Conservation (phyloP, 2,797 vertebrate species). For the Oreochromis mossambicus region DNA sequence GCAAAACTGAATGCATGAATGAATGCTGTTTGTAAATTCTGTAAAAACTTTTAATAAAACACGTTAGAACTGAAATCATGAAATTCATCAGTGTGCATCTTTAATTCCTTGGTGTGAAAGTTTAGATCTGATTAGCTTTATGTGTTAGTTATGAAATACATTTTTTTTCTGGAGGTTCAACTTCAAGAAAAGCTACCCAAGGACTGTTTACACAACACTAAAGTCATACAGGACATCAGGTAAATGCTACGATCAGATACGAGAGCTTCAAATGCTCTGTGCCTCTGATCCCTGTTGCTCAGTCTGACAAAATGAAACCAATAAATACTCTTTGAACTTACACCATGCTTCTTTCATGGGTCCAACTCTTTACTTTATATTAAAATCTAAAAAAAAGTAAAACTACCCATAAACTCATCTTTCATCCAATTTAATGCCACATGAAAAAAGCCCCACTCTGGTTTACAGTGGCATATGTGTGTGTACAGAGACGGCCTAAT, state of each 20-base stretch:
- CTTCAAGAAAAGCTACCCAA: background rate
- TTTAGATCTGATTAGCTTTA: background rate
- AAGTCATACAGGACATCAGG: background rate
- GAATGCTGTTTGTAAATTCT: background rate
- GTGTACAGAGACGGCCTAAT: background rate
- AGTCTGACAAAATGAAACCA: slow-evolving; percentile 4
- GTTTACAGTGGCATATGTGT: background rate
- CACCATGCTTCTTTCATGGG: background rate
- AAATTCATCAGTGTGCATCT: background rate
- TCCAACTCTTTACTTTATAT: background rate
- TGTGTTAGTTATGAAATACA: background rate
- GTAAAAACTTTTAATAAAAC: background rate
- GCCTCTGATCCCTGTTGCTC: slow-evolving; percentile 21
- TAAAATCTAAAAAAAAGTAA: background rate
- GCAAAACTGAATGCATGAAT: background rate
- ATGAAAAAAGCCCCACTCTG: background rate
- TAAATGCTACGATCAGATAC: slow-evolving; percentile 33
- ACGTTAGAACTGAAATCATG: background rate
- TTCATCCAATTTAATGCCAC: background rate
- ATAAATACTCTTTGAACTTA: background rate
- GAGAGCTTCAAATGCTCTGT: slow-evolving; percentile 22
- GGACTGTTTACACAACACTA: background rate
- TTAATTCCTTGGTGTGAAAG: background rate
- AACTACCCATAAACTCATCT: background rate
- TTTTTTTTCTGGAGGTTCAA: background rate